These are phyloP conservation scores for Balaeniceps rex DNA, from an alignment of 2,113 vertebrate species.

Conservation along the genomic window DNA sequence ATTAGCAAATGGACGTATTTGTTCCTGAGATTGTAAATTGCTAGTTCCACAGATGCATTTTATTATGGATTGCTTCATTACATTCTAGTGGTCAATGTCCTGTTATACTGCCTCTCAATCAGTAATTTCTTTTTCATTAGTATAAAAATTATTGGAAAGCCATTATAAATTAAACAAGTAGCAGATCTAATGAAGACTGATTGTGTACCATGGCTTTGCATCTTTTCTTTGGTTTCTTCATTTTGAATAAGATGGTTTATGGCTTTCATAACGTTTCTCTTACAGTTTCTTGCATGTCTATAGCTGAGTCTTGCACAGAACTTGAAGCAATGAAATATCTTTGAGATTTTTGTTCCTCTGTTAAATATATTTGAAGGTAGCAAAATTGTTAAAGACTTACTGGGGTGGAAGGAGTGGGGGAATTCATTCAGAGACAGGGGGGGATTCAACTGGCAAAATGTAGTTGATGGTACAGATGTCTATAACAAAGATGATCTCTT, in stretches of 20 bases:
- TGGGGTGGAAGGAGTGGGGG: background rate
- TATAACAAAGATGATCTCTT: background rate
- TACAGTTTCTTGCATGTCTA: background rate
- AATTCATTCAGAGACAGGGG: background rate
- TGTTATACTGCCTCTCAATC: background rate
- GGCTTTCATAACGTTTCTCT: background rate
- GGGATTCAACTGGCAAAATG: background rate
- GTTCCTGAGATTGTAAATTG: background rate
- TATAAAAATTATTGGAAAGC: background rate
- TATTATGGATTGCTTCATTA: constrained; percentile 25
- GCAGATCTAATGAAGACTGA: background rate
- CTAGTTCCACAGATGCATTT: background rate
- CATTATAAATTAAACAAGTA: background rate
- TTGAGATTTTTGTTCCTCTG: background rate
- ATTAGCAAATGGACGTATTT: background rate
- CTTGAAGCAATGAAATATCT: background rate
- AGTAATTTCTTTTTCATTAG: background rate
- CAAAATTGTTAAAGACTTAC: background rate
- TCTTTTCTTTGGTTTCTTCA: background rate
- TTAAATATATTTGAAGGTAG: background rate
- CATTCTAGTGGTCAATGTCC: background rate
- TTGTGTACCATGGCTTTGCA: background rate
- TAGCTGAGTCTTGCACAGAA: background rate
- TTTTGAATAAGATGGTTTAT: background rate
- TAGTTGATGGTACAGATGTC: background rate